Evolutionary conservation across 2,113 vertebrate species (phyloP).

Genomic region (Podarcis muralis): DNA sequence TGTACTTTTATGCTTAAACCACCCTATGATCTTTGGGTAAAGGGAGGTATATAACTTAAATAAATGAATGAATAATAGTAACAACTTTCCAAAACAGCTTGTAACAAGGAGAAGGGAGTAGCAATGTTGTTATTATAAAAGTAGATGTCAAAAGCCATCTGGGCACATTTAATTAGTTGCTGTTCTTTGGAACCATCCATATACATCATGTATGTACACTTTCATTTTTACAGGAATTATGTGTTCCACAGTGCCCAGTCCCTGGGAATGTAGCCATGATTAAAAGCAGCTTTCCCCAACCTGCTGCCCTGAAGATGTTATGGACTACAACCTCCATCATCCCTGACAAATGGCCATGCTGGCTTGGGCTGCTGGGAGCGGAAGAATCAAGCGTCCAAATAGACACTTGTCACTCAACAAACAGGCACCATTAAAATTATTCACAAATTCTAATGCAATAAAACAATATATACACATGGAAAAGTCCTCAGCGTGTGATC

Average conservation of each 20-base stretch:
- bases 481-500: background rate
- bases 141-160: background rate
- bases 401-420: background rate
- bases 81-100: background rate
- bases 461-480: too few relatives aligned
- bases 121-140: background rate
- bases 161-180: background rate
- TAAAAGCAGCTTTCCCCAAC: background rate
- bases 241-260: too few relatives aligned
- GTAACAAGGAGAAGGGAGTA: too few relatives aligned
- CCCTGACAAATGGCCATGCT: background rate
- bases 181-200: too few relatives aligned
- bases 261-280: background rate
- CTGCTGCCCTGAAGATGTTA: background rate
- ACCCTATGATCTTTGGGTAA: too few relatives aligned
- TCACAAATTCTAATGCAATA: background rate
- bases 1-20: too few relatives aligned
- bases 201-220: background rate
- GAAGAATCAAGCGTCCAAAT: background rate
- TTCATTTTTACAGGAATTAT: background rate
- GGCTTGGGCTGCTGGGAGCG: background rate
- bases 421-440: background rate
- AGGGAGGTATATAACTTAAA: too few relatives aligned
- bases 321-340: background rate
- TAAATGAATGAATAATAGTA: too few relatives aligned